Evolutionary conservation across 2,888 invertebrate genomes (phyloP).

Genomic region (Steromphala cineraria): DNA sequence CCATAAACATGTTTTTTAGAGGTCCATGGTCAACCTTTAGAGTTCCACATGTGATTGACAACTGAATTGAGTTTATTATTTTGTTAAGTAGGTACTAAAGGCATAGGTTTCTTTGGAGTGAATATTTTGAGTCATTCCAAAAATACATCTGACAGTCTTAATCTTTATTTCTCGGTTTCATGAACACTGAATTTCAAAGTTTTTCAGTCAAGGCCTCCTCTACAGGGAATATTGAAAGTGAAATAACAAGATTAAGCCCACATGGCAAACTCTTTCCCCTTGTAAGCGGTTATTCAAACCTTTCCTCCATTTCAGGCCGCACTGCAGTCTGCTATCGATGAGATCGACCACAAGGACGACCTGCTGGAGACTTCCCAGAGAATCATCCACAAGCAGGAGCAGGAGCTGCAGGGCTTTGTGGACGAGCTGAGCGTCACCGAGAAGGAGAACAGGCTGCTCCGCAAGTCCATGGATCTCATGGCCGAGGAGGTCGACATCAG

Average conservation of each 20-base stretch:
- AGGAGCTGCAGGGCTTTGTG: conserved; percentile 62
- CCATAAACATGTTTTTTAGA: too few relatives aligned
- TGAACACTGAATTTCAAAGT: too few relatives aligned
- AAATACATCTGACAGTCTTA: too few relatives aligned
- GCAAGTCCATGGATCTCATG: conserved; percentile 61
- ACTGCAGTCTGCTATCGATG: conserved; percentile 63
- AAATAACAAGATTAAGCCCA: too few relatives aligned
- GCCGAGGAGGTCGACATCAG: conserved; percentile 55
- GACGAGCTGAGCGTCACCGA: conserved; percentile 66
- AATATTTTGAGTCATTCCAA: too few relatives aligned
- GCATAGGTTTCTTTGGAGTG: too few relatives aligned
- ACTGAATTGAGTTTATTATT: too few relatives aligned
- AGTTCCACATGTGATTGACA: too few relatives aligned
- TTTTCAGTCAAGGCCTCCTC: not conserved
- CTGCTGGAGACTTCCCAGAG: conserved; percentile 64
- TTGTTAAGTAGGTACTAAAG: too few relatives aligned
- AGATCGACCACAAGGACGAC: conserved; percentile 67
- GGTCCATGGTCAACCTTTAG: too few relatives aligned
- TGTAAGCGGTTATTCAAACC: too few relatives aligned
- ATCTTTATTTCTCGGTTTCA: too few relatives aligned
- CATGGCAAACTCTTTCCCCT: not conserved
- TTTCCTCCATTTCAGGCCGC: conserved; percentile 59
- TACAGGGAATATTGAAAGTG: not conserved
- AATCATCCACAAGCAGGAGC: conserved; percentile 65
- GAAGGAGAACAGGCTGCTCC: conserved; percentile 65